Conservation (phyloP, 2,113 vertebrate genomes). For the Vanacampus margaritifer region DNA sequence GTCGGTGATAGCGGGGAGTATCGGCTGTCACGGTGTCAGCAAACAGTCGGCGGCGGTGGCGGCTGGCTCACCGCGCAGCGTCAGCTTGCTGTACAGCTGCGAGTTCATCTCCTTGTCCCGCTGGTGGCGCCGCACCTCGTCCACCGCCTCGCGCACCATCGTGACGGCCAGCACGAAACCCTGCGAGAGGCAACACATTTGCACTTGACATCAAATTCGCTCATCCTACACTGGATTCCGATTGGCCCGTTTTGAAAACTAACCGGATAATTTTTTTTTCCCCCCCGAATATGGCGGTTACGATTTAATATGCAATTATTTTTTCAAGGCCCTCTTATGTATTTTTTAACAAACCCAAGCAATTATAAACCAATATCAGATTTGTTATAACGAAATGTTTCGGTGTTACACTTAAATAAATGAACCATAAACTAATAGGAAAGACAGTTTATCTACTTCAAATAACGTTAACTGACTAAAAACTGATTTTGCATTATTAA, state of each 20-base stretch:
- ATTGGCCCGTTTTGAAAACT: not conserved
- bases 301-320: too few relatives aligned
- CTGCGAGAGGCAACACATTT: constrained; percentile 55
- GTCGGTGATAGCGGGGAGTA: constrained; percentile 25
- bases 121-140: constrained; percentile 88
- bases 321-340: too few relatives aligned
- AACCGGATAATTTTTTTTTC: too few relatives aligned
- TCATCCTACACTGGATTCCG: not conserved
- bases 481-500: too few relatives aligned
- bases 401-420: too few relatives aligned
- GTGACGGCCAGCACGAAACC: constrained; percentile 93
- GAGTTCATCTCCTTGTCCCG: constrained; percentile 99
- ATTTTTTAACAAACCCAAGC: too few relatives aligned
- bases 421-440: too few relatives aligned
- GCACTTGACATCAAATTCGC: not conserved
- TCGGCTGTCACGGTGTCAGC: constrained; percentile 48
- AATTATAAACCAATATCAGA: too few relatives aligned
- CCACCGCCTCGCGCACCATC: constrained; percentile 87
- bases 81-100: constrained; percentile 94
- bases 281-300: too few relatives aligned
- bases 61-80: constrained; percentile 82
- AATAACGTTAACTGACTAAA: too few relatives aligned
- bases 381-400: too few relatives aligned
- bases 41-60: constrained; percentile 11
- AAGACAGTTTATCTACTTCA: too few relatives aligned